Base-by-base conservation (phyloP, 2,113 vertebrate genomes). In the Nerophis lumbriciformis region DNA sequence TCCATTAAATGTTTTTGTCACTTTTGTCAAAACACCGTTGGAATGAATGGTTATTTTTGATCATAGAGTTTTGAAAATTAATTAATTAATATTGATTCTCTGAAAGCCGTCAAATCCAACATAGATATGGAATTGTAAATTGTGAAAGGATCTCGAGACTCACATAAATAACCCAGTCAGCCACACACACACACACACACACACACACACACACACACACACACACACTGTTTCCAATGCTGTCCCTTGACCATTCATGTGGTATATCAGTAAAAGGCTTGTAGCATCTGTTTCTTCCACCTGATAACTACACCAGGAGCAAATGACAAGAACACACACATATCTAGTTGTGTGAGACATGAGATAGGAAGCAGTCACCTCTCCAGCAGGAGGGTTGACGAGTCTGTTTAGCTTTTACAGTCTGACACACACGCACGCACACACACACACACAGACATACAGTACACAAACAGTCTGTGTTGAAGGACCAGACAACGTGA, bases 261-360 rank as follows among this genome's bases (percentile, higher is more conserved):
- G 45, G 21, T 65, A 11, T 79, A 84, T 84, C 76, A 79, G 68
- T 63, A 19, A 38, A 72, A 49, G 71, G 75, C 36, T 71, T 50
- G 57, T 35, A 28, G 9, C 59, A 74, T 69, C 67, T 57, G 63
- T 71, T 77, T 71, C 63, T 80, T 73, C 67, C 64, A 2, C 78
- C 78, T 75, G 80, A 84, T 84, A 83, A 78, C 48, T 62, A 79
- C 58, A 57, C 55, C 82, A 63, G 68, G 65, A 82, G 73, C 21
- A 5, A 71, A 69, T 63, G 28, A n/a, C 53, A 65, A 51, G 15
- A 54, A 68, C 59, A 7, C 51, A 55, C 15, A n/a, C 8, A 11
- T 66, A 71, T 82, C 80, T 67, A 7, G 0, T 16, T 52, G 35
- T 59, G 59, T n/a, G 35, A 70, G 66, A 76, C 54, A 36, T 8